Percentiles rank a stretch among this genome's conserved stretches.
Evolutionary conservation across 2,888 invertebrate species (phyloP).

Genomic region (Mayetiola destructor): DNA sequence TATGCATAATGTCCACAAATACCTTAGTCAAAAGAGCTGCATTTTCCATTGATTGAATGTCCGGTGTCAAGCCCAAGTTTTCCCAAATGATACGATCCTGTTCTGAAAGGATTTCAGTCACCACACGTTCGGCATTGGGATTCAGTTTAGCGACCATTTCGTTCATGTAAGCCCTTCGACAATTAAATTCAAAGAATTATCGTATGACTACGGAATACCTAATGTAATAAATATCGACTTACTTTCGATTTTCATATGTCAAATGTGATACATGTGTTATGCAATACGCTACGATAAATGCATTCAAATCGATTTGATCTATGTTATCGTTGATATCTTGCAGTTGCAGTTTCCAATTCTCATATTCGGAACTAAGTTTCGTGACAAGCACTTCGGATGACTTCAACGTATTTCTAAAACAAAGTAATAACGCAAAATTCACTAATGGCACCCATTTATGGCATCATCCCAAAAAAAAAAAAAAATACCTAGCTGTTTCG

Average conservation of each 20-base stretch:
- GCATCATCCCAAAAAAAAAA: background rate
- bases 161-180: background rate
- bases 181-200: background rate
- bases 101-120: conserved; percentile 29
- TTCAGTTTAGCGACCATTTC: background rate
- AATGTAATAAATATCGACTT: conserved; percentile 18
- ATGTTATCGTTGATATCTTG: conserved; percentile 34
- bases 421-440: background rate
- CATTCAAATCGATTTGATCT: conserved; percentile 30
- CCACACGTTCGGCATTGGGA: conserved; percentile 23
- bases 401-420: conserved; percentile 42
- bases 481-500: conserved; percentile 34
- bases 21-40: conserved; percentile 29
- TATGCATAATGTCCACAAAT: background rate
- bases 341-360: conserved; percentile 65
- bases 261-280: conserved; percentile 30
- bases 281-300: conserved; percentile 24
- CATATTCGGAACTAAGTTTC: conserved; percentile 78
- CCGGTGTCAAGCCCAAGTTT: conserved; percentile 34
- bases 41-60: conserved; percentile 34
- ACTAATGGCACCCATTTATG: background rate
- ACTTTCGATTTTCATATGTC: conserved; percentile 34
- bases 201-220: background rate
- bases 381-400: conserved; percentile 69
- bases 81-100: conserved; percentile 38